Conservation (phyloP, 2,113 vertebrate genomes). For the Mugil cephalus region DNA sequence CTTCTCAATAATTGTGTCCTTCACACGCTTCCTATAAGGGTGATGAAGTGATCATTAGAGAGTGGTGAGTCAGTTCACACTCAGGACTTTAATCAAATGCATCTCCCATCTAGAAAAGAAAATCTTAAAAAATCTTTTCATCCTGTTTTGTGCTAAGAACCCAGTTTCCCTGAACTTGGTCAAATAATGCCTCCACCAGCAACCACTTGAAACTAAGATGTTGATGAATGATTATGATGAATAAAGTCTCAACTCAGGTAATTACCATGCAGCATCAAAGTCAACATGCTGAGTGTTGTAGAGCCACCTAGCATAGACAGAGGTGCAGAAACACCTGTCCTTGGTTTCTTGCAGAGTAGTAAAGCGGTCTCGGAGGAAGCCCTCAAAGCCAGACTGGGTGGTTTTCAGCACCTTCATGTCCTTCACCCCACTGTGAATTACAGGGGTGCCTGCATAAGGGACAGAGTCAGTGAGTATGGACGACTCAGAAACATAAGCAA, state of each 20-base stretch:
- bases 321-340: slow-evolving; percentile 92
- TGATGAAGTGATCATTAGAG: background rate
- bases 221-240: no score
- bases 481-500: background rate
- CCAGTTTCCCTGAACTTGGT: no score
- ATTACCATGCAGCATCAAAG: slow-evolving; percentile 90
- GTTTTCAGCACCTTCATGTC: slow-evolving; percentile 95
- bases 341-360: slow-evolving; percentile 91
- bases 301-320: slow-evolving; percentile 91
- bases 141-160: background rate
- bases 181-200: no score
- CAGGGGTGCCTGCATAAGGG: slow-evolving; percentile 82
- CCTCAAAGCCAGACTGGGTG: slow-evolving; percentile 94
- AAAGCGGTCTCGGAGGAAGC: slow-evolving; percentile 89
- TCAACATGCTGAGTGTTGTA: slow-evolving; percentile 85
- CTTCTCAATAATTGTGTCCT: slow-evolving; percentile 88
- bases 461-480: background rate
- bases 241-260: background rate
- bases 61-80: background rate
- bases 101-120: no score
- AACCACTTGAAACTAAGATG: no score
- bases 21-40: slow-evolving; percentile 85
- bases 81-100: no score
- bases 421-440: slow-evolving; percentile 91
- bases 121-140: no score